Evolutionary conservation across 2,888 invertebrate genomes (phyloP).

Genomic region (Eremobia ochroleuca): DNA sequence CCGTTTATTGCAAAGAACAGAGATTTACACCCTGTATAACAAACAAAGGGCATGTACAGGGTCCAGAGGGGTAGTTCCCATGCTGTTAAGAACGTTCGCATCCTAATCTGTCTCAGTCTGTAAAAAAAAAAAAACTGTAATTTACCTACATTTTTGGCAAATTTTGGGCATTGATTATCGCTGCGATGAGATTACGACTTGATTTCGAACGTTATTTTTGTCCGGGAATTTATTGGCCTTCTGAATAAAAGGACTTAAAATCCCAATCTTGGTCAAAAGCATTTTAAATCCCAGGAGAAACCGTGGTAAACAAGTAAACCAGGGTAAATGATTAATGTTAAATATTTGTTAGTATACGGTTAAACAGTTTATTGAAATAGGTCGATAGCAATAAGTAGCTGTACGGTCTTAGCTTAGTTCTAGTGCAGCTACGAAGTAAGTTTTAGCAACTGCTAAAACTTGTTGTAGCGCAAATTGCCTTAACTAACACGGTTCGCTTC

Average conservation of each 20-base stretch:
- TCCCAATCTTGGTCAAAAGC: no score
- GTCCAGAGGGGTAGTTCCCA: no score
- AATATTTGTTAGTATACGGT: constrained; percentile 6
- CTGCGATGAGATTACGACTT: not conserved
- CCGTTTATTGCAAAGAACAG: not conserved
- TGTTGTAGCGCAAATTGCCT: constrained; percentile 50
- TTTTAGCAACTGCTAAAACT: constrained; percentile 45
- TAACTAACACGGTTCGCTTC: constrained; percentile 36
- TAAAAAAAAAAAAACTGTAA: no score
- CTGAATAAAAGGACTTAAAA: no score
- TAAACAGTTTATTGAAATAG: constrained; percentile 34
- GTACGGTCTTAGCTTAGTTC: constrained; percentile 48
- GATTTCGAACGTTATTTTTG: not conserved
- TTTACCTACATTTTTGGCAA: no score
- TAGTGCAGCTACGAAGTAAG: constrained; percentile 41
- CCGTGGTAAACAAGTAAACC: not conserved
- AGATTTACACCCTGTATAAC: not conserved
- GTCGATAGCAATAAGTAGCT: constrained; percentile 49
- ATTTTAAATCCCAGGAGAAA: not conserved
- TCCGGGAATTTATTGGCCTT: not conserved
- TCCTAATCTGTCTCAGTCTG: no score
- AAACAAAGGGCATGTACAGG: no score
- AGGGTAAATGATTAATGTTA: constrained; percentile 7
- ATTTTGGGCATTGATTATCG: no score
- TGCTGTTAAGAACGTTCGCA: no score